phyloP scores from a whole-genome alignment of 2,888 invertebrate genomes.

The Zaprionus lineosus region DNA sequence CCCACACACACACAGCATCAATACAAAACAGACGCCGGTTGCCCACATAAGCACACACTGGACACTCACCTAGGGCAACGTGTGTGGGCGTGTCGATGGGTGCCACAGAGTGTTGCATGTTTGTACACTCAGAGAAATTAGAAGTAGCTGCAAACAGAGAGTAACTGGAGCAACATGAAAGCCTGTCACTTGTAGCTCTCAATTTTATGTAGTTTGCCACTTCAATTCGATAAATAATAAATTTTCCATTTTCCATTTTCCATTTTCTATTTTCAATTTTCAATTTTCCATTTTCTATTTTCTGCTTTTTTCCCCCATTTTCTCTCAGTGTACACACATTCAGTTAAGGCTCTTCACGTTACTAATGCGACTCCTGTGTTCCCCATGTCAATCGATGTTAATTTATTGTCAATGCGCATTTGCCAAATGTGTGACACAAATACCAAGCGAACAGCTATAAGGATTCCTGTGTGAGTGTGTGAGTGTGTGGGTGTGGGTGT shows the following conservation, averaged over 20 bases:
- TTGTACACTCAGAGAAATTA: slow-evolving; percentile 23
- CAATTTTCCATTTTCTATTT: fast-evolving
- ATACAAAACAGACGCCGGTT: slow-evolving; percentile 54
- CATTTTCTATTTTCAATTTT: too few species aligned
- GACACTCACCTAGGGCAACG: slow-evolving; percentile 7
- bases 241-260: background rate
- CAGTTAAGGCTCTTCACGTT: slow-evolving; percentile 9
- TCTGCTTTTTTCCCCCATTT: slow-evolving; percentile 20
- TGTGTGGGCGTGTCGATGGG: slow-evolving; percentile 1
- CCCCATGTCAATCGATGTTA: slow-evolving; percentile 71
- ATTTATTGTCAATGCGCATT: slow-evolving; percentile 74
- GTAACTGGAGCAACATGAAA: too few species aligned
- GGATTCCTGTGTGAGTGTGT: background rate
- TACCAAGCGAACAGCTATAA: slow-evolving; percentile 39
- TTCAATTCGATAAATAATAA: too few species aligned
- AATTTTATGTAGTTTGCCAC: too few species aligned
- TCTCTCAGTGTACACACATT: slow-evolving; percentile 24
- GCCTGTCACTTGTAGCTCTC: too few species aligned
- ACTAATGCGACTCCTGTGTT: slow-evolving; percentile 42
- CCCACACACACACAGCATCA: slow-evolving; percentile 2
- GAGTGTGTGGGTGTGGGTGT: slow-evolving; percentile 7
- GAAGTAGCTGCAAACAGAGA: background rate
- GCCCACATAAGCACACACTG: slow-evolving; percentile 46
- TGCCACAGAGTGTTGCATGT: slow-evolving; percentile 4
- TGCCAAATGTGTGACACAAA: slow-evolving; percentile 55